Conservation (phyloP, 2,113 vertebrate genomes). For the Galeopterus variegatus region DNA sequence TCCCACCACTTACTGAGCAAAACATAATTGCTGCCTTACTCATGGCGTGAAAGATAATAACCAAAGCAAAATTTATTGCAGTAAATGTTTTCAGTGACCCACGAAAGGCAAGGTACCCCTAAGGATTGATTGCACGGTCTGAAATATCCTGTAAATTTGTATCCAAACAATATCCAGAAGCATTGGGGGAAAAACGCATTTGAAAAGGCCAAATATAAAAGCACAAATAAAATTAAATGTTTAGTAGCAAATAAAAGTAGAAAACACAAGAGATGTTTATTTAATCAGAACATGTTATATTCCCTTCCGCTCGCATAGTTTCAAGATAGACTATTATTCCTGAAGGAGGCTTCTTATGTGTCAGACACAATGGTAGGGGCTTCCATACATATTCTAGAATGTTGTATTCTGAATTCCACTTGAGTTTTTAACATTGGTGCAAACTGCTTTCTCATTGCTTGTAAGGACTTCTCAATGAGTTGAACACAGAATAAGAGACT, state of each 20-base stretch:
- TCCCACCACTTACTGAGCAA: not conserved
- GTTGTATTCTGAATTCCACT: not conserved
- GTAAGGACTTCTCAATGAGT: not conserved
- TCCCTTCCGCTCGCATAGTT: not conserved
- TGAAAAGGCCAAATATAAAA: not conserved
- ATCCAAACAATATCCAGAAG: conserved; percentile 2
- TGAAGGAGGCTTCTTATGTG: not conserved
- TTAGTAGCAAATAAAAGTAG: conserved; percentile 1
- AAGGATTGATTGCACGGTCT: conserved; percentile 18
- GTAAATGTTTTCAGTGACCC: conserved; percentile 59
- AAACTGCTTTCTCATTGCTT: not conserved
- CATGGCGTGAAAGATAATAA: not conserved
- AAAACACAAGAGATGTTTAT: not conserved
- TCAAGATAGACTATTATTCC: not conserved
- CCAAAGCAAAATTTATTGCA: conserved; percentile 28
- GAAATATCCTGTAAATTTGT: conserved; percentile 23
- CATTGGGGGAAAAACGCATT: not conserved
- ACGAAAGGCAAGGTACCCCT: conserved; percentile 56
- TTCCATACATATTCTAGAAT: not conserved
- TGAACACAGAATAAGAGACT: not conserved
- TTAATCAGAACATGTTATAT: not conserved
- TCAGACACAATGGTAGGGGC: not conserved
- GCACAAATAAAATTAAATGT: not conserved
- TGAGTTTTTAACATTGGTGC: not conserved
- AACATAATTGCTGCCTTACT: not conserved